These are phyloP conservation scores for Aythya fuligula DNA, from an alignment of 2,797 vertebrate species.

Conservation along the genomic window DNA sequence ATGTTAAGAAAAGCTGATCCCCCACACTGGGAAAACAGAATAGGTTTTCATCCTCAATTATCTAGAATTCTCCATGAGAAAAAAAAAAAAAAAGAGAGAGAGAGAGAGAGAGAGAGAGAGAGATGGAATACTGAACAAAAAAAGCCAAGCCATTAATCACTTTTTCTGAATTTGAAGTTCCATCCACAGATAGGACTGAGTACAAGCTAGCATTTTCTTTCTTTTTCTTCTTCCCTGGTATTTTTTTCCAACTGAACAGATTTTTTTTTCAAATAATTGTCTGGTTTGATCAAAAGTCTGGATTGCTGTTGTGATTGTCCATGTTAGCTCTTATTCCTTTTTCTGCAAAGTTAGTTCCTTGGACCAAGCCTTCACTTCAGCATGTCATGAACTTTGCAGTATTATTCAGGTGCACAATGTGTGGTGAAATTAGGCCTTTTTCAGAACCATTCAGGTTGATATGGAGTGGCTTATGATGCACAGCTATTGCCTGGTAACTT, in stretches of 20 bases:
- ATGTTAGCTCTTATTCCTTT: neutral
- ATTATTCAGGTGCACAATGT: neutral
- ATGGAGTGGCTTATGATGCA: neutral
- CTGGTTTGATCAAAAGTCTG: neutral
- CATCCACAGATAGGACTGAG: neutral
- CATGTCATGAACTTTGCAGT: neutral
- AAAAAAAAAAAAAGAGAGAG: no score
- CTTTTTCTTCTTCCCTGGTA: accelerated
- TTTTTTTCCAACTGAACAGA: neutral
- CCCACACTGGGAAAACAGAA: neutral
- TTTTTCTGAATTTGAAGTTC: neutral
- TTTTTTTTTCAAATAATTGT: neutral
- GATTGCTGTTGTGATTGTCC: neutral
- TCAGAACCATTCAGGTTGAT: neutral
- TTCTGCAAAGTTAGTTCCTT: neutral
- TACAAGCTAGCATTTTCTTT: neutral
- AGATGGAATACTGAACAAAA: neutral
- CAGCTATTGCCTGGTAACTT: neutral
- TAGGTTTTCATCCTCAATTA: neutral
- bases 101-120: neutral
- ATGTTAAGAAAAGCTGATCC: neutral
- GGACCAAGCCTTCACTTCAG: neutral
- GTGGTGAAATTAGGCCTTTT: neutral
- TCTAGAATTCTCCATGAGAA: neutral
- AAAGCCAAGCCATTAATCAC: neutral